Conservation (phyloP, 2,113 vertebrate genomes). For the Corythaixoides concolor region DNA sequence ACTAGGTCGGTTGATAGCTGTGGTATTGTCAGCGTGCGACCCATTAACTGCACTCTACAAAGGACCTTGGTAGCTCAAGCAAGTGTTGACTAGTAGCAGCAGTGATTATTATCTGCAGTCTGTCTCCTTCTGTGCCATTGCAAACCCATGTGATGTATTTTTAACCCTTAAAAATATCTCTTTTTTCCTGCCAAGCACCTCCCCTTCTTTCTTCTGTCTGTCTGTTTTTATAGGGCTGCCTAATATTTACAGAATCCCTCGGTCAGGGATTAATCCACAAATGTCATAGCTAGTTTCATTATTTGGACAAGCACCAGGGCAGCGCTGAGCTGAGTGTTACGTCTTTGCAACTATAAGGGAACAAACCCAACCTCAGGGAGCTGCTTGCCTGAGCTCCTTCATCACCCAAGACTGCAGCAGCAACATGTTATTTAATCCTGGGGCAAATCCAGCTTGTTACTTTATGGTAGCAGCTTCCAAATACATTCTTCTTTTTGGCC, state of each 20-base stretch:
- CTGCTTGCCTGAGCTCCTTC: neutral
- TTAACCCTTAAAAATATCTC: neutral
- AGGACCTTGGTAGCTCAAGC: neutral
- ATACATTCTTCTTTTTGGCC: neutral
- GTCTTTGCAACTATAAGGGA: neutral
- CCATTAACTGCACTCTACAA: neutral
- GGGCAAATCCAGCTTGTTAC: neutral
- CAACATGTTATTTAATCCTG: neutral
- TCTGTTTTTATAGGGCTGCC: neutral
- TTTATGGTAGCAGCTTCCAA: constrained; percentile 22
- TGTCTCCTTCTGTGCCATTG: neutral
- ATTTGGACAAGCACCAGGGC: neutral
- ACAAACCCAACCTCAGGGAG: neutral
- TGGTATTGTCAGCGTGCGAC: neutral
- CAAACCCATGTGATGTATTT: neutral
- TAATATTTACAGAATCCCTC: neutral
- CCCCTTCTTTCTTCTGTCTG: neutral
- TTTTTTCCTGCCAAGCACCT: neutral
- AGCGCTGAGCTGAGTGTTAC: neutral
- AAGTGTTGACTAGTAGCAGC: neutral
- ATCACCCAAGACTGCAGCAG: neutral
- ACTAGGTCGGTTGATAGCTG: neutral
- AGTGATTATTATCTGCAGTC: neutral
- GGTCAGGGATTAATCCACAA: neutral
- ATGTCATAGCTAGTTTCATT: neutral